Percentiles rank a stretch among this genome's conserved stretches.
Conservation (phyloP, 2,797 vertebrate species). For the Mareca penelope region DNA sequence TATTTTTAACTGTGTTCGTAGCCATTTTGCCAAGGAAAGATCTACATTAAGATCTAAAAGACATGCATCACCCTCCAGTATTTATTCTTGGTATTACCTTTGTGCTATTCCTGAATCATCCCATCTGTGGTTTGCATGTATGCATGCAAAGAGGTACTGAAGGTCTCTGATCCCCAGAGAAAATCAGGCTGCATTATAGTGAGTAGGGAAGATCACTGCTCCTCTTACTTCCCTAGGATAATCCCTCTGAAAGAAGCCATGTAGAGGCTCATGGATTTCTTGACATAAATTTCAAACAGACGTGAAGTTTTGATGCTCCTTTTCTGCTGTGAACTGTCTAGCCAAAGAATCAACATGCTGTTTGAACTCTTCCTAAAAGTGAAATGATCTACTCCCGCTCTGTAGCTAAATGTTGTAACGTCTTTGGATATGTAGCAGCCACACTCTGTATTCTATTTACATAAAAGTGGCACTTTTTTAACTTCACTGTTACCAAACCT, state of each 20-base stretch:
- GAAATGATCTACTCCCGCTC: neutral
- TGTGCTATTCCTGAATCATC: neutral
- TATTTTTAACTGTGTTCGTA: neutral
- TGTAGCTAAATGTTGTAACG: neutral
- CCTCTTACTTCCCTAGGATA: neutral
- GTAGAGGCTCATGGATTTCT: neutral
- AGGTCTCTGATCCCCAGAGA: neutral
- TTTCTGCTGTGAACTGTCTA: neutral
- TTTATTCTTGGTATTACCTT: neutral
- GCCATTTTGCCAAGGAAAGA: neutral
- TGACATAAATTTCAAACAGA: neutral
- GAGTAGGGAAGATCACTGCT: neutral
- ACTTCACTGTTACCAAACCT: neutral
- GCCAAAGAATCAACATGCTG: neutral
- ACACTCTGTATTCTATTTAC: neutral
- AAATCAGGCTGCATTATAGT: neutral
- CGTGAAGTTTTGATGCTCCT: neutral
- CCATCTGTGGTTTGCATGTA: neutral
- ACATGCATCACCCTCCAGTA: neutral
- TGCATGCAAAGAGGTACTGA: accelerated
- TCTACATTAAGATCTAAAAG: neutral
- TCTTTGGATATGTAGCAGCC: neutral
- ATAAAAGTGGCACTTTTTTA: neutral
- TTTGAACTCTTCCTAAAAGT: neutral
- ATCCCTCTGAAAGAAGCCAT: neutral